phyloP scores from a whole-genome alignment of 2,888 invertebrate genomes.

The Plagodis pulveraria region DNA sequence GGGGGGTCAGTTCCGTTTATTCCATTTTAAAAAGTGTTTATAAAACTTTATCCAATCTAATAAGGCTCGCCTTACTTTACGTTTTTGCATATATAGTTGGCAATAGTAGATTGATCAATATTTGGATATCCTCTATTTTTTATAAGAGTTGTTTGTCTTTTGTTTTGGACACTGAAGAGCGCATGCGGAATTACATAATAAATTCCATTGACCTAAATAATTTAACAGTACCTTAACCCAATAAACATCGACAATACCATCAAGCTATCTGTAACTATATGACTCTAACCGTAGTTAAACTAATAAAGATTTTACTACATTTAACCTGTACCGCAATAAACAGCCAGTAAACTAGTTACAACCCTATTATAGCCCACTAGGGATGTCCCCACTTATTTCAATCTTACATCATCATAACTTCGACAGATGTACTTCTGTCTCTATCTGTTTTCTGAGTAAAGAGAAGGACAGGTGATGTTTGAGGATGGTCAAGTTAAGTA shows the following conservation, averaged over 20 bases:
- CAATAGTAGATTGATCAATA: too few species aligned
- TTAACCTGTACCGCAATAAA: conserved; percentile 25
- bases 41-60: too few species aligned
- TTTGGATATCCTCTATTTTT: too few species aligned
- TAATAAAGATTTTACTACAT: conserved; percentile 19
- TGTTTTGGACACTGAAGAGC: too few species aligned
- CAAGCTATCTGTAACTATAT: background rate
- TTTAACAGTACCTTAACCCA: background rate
- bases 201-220: background rate
- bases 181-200: too few species aligned
- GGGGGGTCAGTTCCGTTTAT: too few species aligned
- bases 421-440: conserved; percentile 5
- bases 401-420: conserved; percentile 27
- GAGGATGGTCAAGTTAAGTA: conserved; percentile 22
- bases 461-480: conserved; percentile 8
- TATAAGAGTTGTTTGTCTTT: too few species aligned
- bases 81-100: too few species aligned
- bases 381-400: conserved; percentile 24
- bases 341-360: conserved; percentile 31
- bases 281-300: background rate
- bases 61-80: too few species aligned
- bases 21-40: too few species aligned
- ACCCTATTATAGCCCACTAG: conserved; percentile 20
- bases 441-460: conserved; percentile 8
- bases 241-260: conserved; percentile 5